Base-by-base conservation (phyloP, 2,888 invertebrate genomes). In the Cheilosia vulpina region DNA sequence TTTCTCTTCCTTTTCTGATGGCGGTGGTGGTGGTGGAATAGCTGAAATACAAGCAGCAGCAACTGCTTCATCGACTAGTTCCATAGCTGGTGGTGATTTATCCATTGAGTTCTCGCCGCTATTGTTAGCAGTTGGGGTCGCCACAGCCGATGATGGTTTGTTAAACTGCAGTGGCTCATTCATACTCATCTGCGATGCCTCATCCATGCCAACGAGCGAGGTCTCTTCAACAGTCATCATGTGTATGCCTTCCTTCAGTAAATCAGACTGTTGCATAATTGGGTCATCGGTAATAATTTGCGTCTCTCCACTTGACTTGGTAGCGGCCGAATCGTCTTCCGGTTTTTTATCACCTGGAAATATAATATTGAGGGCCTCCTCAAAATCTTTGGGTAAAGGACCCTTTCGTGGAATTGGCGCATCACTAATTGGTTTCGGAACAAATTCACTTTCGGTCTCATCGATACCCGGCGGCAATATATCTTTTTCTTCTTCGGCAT, bases 321-420 rank as follows among this genome's bases (percentile, higher is more conserved):
- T 88, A 87, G 71, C 89, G 87, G 78, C 80, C 1, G 65, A 47
- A 45, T 88, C 89, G 4, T 91, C 88, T 15, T 89, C 88, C 15
- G 89, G 87, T 31, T 89, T 89, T 43, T 92, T 92, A 24, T 93
- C 93, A 38, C 93, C 93, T 1, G 94, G 94, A 87, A 94, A 94
- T 77, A 94, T 93, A 15, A 94, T 94, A 81, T 94, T 93, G 5
- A 94, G 90, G 1, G 94, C 94, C 87, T 94, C 94, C 87, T 94
- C 94, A 21, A 94, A 91, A 89, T 94, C 94, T 88, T 94, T 93
- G 0, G 94, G 94, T 24, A 94, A 88, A 27, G 93, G 93, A 52
- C 93, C 93, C 50, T 93, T 93, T 1, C 92, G 90, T 7, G 93
- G 91, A 6, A 92, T 88, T 24, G 93, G 92, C 11, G 92, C 93